Conservation (phyloP, 2,888 invertebrate genomes). For the Parnassius mnemosyne region DNA sequence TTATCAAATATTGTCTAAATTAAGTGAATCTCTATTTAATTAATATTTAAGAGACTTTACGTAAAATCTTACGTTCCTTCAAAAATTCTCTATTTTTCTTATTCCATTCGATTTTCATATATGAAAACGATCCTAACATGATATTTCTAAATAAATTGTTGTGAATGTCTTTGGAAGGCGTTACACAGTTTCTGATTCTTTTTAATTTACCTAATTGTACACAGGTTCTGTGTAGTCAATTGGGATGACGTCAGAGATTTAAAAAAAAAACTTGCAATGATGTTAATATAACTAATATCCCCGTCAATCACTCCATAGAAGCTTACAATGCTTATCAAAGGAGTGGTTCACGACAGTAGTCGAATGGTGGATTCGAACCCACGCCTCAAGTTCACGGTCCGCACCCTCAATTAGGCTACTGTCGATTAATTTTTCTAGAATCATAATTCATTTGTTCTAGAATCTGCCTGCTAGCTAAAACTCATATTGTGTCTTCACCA, state of each 20-base stretch:
- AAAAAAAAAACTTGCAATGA: too few species aligned
- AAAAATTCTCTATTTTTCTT: neutral
- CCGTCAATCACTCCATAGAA: too few species aligned
- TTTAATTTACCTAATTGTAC: conserved; percentile 3
- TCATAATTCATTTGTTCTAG: neutral
- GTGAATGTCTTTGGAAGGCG: neutral
- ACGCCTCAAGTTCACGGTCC: too few species aligned
- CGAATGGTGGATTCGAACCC: too few species aligned
- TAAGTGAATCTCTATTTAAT: too few species aligned
- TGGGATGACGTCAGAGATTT: too few species aligned
- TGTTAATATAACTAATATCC: too few species aligned
- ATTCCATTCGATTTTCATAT: neutral
- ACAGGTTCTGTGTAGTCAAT: too few species aligned
- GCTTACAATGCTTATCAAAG: too few species aligned
- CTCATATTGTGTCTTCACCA: neutral
- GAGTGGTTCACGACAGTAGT: too few species aligned
- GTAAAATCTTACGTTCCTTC: neutral
- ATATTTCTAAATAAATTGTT: neutral
- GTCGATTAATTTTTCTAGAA: neutral
- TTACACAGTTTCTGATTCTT: neutral
- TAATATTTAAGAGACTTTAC: neutral
- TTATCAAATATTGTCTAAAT: too few species aligned
- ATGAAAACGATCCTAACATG: neutral
- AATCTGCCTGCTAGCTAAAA: neutral
- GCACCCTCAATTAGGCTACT: too few species aligned